phyloP scores from a whole-genome alignment of 2,888 invertebrate genomes.

The Zaprionus lineosus region DNA sequence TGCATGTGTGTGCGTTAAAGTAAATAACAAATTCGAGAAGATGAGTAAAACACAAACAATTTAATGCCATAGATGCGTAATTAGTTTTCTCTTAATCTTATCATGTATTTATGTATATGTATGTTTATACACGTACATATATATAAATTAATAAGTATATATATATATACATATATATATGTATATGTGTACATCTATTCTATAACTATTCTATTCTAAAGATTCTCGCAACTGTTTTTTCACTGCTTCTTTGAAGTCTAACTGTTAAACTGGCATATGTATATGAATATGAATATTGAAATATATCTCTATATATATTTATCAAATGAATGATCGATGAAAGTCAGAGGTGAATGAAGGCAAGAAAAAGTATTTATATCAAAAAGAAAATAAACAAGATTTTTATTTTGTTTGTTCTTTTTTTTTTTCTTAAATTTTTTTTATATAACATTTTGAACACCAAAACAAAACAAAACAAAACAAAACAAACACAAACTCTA shows the following conservation, averaged over 20 bases:
- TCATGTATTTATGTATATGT: too few relatives aligned
- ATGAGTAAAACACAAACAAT: constrained; percentile 40
- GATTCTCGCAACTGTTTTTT: constrained; percentile 68
- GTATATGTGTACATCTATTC: constrained; percentile 12
- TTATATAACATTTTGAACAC: constrained; percentile 49
- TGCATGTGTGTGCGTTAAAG: constrained; percentile 53
- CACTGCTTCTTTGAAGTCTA: constrained; percentile 56
- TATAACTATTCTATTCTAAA: constrained; percentile 39
- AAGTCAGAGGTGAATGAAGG: constrained; percentile 11
- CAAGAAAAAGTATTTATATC: constrained; percentile 41
- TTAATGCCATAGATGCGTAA: constrained; percentile 57
- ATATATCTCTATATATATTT: constrained; percentile 44
- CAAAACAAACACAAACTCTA: background rate
- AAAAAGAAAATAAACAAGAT: constrained; percentile 33
- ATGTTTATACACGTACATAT: too few relatives aligned
- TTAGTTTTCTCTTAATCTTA: constrained; percentile 45
- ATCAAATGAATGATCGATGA: constrained; percentile 12
- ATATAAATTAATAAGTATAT: too few relatives aligned
- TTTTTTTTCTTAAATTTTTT: too few relatives aligned
- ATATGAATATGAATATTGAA: constrained; percentile 49
- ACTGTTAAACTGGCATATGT: constrained; percentile 65
- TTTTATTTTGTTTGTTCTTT: constrained; percentile 40
- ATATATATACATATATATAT: too few relatives aligned
- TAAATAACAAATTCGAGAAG: constrained; percentile 12
- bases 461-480: constrained; percentile 18